Evolutionary conservation across 2,797 vertebrate genomes (phyloP), one percentile per base, ranked within the genome.

Genomic region (Xyrichtys novacula): DNA sequence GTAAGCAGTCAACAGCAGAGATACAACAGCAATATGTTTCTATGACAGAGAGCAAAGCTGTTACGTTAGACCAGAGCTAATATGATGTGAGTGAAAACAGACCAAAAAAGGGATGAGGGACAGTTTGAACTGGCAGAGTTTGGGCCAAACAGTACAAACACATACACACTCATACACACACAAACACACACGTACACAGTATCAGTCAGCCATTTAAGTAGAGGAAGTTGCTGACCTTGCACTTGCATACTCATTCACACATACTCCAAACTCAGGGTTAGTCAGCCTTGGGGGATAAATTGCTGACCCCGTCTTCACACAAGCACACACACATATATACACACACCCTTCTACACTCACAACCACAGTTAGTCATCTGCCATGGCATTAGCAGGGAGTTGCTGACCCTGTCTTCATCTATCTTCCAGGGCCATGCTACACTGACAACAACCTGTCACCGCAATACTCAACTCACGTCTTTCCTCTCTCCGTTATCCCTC

Each of bases 361-460:
- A 76, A 4, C 8, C 32, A 25, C 53, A 44, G 67, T 84, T 86
- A 83, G 83, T 89, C 86, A 88, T 83, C 74, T 54, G 76, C 32
- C 19, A 15, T 84, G 81, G 84, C 82, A 73, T 77, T 73, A 85
- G 73, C 19, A 3, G 72, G 43, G 75, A 84, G 78, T 62, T 70
- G 67, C 72, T 84, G 89, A 89, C 84, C 87, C 80, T 62, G 71
- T 86, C 88, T 85, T 71, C 71, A 85, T 88, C 81, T 53, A 66
- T 91, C 82, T 81, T 78, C 78, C 61, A 68, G 65, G 83, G 71
- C 80, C 80, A 75, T n/a, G 32, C 71, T 64, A 67, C 69, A 70
- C 71, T 60, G 80, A 87, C 83, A 88, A 76, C 88, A 78, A 82
- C 75, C 85, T 76, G 83, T 91, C 90, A 87, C 80, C 78, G 86